Conservation (phyloP, 2,113 vertebrate genomes). For the Pterocles orientalis region DNA sequence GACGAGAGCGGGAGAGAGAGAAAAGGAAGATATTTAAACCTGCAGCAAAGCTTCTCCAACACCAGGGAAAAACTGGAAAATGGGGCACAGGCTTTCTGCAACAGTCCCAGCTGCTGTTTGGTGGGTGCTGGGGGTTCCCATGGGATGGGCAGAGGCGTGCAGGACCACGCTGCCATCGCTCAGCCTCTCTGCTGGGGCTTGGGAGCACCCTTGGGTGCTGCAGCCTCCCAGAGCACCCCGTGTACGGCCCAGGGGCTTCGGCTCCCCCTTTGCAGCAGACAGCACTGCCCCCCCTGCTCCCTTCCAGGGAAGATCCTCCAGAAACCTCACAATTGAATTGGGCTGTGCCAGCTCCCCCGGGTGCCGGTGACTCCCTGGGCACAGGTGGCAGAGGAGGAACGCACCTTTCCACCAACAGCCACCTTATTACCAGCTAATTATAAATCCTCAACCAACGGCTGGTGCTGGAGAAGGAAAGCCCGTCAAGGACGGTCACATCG, state of each 20-base stretch:
- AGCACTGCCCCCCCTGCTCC: background rate
- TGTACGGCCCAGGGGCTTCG: background rate
- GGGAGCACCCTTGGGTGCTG: background rate
- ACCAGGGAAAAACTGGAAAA: background rate
- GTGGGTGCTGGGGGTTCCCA: background rate
- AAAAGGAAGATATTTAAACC: background rate
- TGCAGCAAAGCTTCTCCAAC: background rate
- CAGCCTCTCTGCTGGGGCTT: background rate
- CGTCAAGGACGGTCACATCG: background rate
- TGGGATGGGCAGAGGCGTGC: background rate
- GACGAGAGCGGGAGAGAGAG: background rate
- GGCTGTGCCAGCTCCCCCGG: accelerated
- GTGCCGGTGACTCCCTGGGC: accelerated
- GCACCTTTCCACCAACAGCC: background rate
- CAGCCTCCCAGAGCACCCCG: background rate
- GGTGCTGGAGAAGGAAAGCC: background rate
- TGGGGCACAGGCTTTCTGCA: background rate
- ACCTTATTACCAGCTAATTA: background rate
- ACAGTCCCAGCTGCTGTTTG: background rate
- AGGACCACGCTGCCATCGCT: background rate
- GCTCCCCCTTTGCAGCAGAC: background rate
- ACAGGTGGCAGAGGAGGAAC: background rate
- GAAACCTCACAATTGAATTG: background rate
- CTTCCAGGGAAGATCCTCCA: background rate
- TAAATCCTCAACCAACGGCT: background rate